Conservation (phyloP, 2,888 invertebrate genomes). For the Psococerastis gibbosa region DNA sequence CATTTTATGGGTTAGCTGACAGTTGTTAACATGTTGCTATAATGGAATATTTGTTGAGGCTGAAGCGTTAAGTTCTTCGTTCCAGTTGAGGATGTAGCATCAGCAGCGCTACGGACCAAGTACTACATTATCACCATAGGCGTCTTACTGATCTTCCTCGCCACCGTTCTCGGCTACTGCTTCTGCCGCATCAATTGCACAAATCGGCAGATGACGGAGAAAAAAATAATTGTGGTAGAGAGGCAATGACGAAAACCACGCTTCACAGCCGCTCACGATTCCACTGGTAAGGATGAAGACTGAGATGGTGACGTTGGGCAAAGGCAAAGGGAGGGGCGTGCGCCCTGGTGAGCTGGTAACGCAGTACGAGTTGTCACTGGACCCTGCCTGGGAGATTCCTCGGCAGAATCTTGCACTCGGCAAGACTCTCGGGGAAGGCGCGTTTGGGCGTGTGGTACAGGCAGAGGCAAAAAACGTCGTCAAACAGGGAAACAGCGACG, state of each 20-base stretch:
- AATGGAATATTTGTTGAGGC: not conserved
- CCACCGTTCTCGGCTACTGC: not conserved
- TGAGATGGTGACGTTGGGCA: conserved; percentile 44
- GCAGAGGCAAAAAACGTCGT: conserved; percentile 60
- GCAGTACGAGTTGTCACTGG: conserved; percentile 90
- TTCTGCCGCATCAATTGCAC: not conserved
- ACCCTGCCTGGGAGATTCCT: conserved; percentile 86
- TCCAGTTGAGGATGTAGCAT: not conserved
- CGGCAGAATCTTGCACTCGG: conserved; percentile 59
- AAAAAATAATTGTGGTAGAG: not conserved
- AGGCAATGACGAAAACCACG: conserved; percentile 1
- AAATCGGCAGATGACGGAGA: conserved; percentile 4
- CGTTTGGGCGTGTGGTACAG: conserved; percentile 90
- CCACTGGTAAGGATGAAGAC: conserved; percentile 85
- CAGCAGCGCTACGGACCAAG: not conserved
- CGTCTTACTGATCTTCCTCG: not conserved
- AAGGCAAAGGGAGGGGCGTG: conserved; percentile 34
- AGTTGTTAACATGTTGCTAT: too few species aligned
- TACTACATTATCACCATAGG: not conserved
- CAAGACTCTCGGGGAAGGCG: conserved; percentile 85
- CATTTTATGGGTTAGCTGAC: too few species aligned
- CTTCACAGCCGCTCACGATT: conserved; percentile 35
- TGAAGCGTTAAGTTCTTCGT: not conserved
- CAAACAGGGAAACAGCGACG: conserved; percentile 45
- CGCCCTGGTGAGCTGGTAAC: conserved; percentile 41